Evolutionary conservation across 1,140 invertebrate genomes (phyloP), one percentile per base, ranked within the genome.

Genomic region (Atopsyche davidsoni): DNA sequence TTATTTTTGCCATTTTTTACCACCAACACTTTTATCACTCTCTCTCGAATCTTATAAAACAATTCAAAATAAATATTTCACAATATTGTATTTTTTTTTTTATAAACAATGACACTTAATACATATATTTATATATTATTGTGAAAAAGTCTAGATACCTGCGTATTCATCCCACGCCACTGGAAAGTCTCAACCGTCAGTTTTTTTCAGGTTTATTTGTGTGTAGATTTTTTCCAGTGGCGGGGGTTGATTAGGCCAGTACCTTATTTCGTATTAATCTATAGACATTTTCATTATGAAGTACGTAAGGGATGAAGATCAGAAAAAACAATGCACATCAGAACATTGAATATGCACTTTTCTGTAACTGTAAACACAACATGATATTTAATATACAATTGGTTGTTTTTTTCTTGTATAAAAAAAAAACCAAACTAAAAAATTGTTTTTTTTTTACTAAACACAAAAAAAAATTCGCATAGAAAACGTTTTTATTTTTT

Each of bases 401-500:
- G 18, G 36, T 18, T 21, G 21, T 24, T 49, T 43, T 43, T 24
- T 42, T 49, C 40, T 40, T 48, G 18, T 25, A 45, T 24, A 42
- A 35, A 45, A 44, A 42, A 50, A 34, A n/a, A n/a, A n/a, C n/a
- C n/a, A n/a, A n/a, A n/a, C 6, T 7, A 28, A 28, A 28, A 45
- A 18, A 32, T 31, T 19, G 17, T 28, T 42, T 19, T 18, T 45
- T 50, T 35, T 50, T 31, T 50, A 32, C 38, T 50, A 50, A 28
- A 28, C n/a, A 28, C 6, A 28, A 28, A 6, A n/a, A 7, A 28
- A 28, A 28, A 28, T 7, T 51, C 39, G 28, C 44, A 28, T 43
- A 28, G 41, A 52, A 52, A 52, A 46, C 23, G 24, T 23, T 46
- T 46, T n/a, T n/a, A n/a, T n/a, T 46, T 46, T 52, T 51, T 51